These are phyloP conservation scores for Chaenogobius annularis DNA, from an alignment of 2,113 vertebrate genomes.

Conservation along the genomic window DNA sequence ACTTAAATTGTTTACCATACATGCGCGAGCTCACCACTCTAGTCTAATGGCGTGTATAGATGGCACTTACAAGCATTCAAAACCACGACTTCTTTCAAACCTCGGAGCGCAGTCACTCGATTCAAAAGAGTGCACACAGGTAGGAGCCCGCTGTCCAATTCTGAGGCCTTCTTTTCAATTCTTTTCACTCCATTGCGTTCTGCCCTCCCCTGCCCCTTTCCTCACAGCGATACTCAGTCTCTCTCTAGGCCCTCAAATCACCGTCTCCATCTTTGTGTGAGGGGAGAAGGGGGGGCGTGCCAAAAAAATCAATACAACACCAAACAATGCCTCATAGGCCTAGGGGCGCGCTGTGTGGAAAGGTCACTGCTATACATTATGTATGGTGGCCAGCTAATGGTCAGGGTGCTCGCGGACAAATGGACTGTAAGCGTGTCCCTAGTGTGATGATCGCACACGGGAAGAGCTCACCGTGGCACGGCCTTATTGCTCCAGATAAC, in stretches of 20 bases:
- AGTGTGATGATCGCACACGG: slow-evolving; percentile 49
- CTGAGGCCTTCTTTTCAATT: slow-evolving; percentile 64
- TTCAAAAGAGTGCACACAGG: slow-evolving; percentile 53
- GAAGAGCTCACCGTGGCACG: slow-evolving; percentile 18
- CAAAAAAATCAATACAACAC: slow-evolving; percentile 73
- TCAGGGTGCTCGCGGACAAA: slow-evolving; percentile 70
- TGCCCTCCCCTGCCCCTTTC: slow-evolving; percentile 50
- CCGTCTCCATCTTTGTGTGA: slow-evolving; percentile 66
- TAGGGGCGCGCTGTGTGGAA: slow-evolving; percentile 70
- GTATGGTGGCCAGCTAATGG: slow-evolving; percentile 74
- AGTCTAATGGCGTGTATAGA: slow-evolving; percentile 67
- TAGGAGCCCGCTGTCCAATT: slow-evolving; percentile 52
- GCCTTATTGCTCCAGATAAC: slow-evolving; percentile 1
- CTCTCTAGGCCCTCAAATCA: slow-evolving; percentile 61
- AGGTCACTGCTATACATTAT: slow-evolving; percentile 77
- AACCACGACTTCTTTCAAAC: slow-evolving; percentile 39
- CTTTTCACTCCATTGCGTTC: slow-evolving; percentile 65
- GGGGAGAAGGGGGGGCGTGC: slow-evolving; percentile 33
- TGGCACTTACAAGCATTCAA: slow-evolving; percentile 53
- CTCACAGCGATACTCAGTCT: slow-evolving; percentile 56
- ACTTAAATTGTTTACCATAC: slow-evolving; percentile 61
- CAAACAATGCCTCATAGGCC: slow-evolving; percentile 75
- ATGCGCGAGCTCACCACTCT: slow-evolving; percentile 41
- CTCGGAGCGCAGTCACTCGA: slow-evolving; percentile 1
- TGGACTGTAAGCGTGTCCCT: slow-evolving; percentile 65